Conservation (phyloP, 2,888 invertebrate genomes). For the Perizoma affinitatum region DNA sequence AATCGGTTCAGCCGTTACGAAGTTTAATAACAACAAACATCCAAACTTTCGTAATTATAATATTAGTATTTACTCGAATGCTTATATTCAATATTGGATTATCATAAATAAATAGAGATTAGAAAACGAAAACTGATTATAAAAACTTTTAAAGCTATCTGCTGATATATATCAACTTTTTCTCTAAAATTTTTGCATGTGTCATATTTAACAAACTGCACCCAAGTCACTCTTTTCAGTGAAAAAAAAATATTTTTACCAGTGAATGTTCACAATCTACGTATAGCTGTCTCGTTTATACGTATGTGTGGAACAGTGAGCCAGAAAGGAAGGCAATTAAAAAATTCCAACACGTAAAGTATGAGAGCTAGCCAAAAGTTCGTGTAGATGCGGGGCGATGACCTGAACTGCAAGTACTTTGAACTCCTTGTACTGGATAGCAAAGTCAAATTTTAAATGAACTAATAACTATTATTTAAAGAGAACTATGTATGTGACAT, state of each 20-base stretch:
- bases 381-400: slow-evolving; percentile 55
- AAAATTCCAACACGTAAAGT: slow-evolving; percentile 74
- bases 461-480: no score
- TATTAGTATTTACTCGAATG: no score
- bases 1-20: no score
- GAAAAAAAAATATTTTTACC: slow-evolving; percentile 40
- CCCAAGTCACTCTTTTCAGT: slow-evolving; percentile 22
- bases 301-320: slow-evolving; percentile 41
- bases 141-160: neutral
- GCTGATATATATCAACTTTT: slow-evolving; percentile 2
- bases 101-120: slow-evolving; percentile 2
- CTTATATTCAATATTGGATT: neutral
- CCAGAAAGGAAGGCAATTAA: slow-evolving; percentile 63
- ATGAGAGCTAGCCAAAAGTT: slow-evolving; percentile 71
- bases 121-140: slow-evolving; percentile 1
- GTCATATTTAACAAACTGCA: slow-evolving; percentile 15
- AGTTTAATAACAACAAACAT: no score
- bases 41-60: no score
- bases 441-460: slow-evolving; percentile 2
- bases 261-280: slow-evolving; percentile 3
- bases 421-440: slow-evolving; percentile 22
- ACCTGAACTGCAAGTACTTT: slow-evolving; percentile 59
- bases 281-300: slow-evolving; percentile 45
- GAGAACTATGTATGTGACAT: no score
- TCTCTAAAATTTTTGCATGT: neutral